These are phyloP conservation scores for Perithous albicinctus DNA, from an alignment of 2,888 invertebrate genomes.

Conservation along the genomic window DNA sequence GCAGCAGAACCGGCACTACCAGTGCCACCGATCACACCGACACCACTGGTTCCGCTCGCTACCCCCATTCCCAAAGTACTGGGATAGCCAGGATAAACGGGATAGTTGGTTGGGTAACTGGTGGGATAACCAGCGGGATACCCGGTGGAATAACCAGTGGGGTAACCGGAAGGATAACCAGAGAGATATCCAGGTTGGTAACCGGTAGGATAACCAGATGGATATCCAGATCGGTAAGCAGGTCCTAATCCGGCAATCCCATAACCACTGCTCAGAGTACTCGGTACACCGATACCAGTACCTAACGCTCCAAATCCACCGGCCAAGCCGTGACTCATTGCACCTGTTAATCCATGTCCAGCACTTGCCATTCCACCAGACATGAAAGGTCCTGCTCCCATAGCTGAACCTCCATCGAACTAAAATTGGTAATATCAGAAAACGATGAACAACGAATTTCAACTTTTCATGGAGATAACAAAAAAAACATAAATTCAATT, in stretches of 20 bases:
- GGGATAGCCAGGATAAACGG: neutral
- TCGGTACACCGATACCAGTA: conserved; percentile 1
- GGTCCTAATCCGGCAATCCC: neutral
- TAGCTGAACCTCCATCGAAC: conserved; percentile 40
- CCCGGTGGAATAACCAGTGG: conserved; percentile 18
- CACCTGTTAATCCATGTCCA: conserved; percentile 16
- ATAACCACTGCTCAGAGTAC: conserved; percentile 14
- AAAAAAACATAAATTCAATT: too few species aligned
- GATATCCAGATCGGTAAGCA: conserved; percentile 8
- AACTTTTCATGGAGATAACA: neutral
- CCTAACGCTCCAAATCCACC: conserved; percentile 12
- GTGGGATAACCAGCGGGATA: conserved; percentile 20
- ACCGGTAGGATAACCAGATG: conserved; percentile 11
- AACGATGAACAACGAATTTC: too few species aligned
- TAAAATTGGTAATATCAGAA: neutral
- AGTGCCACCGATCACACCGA: neutral
- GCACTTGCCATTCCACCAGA: neutral
- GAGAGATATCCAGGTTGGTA: neutral
- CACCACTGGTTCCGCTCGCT: neutral
- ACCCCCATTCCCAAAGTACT: neutral
- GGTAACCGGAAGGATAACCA: conserved; percentile 22
- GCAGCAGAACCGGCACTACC: conserved; percentile 16
- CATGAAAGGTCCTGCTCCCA: conserved; percentile 17
- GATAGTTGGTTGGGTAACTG: neutral
- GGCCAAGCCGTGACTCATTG: conserved; percentile 18